phyloP scores from a whole-genome alignment of 1,140 invertebrate species.

The Battus philenor region DNA sequence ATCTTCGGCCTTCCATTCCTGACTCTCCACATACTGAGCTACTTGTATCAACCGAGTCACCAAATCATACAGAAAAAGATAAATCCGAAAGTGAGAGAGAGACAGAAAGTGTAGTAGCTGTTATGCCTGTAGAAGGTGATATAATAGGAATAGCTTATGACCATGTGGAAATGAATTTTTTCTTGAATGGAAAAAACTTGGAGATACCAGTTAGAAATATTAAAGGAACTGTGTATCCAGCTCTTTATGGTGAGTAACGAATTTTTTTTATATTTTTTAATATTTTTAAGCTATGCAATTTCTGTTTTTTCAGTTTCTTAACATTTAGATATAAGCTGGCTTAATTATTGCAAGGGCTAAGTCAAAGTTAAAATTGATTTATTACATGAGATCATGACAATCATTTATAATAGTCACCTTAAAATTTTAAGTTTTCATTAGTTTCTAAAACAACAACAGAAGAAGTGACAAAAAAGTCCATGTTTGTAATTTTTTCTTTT shows the following conservation, averaged over 20 bases:
- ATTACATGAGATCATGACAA: too few species aligned
- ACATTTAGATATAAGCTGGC: too few species aligned
- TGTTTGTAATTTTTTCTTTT: too few species aligned
- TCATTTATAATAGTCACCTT: too few species aligned
- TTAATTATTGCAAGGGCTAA: too few species aligned
- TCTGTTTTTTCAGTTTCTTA: too few species aligned
- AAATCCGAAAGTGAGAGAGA: conserved; percentile 40
- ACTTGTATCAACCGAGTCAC: conserved; percentile 47
- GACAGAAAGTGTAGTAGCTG: conserved; percentile 25
- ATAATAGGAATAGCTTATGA: conserved; percentile 96
- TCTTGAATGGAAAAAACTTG: conserved; percentile 92
- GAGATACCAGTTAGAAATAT: conserved; percentile 92
- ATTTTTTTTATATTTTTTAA: too few species aligned
- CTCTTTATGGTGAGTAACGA: conserved; percentile 96
- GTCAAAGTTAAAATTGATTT: too few species aligned
- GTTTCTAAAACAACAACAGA: too few species aligned
- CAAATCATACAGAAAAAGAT: conserved; percentile 38
- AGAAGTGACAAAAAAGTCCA: too few species aligned
- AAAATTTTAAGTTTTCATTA: too few species aligned
- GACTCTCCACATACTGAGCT: conserved; percentile 74
- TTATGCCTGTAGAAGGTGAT: conserved; percentile 91
- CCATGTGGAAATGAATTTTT: conserved; percentile 98
- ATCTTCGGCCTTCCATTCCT: conserved; percentile 75
- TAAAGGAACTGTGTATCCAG: conserved; percentile 93
- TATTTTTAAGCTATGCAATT: too few species aligned